Conservation (phyloP, 30 jellyfish, hydroid and myxozoan species). For the Aurelia sp. region DNA sequence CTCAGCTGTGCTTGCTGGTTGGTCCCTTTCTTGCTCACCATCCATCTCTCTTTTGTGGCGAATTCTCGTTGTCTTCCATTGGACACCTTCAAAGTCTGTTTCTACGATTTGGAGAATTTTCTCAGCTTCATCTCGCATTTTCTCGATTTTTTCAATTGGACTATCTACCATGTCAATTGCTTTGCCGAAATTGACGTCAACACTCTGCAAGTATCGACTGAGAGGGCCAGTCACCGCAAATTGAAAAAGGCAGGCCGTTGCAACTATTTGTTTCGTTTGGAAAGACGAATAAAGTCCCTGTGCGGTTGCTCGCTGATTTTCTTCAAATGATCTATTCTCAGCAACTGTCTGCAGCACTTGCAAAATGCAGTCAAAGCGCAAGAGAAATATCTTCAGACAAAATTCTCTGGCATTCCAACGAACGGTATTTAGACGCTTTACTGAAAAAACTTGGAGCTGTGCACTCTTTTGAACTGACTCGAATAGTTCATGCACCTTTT, state of each 20-base stretch:
- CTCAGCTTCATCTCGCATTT: too few relatives aligned
- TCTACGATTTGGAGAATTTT: too few relatives aligned
- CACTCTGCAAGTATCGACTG: too few relatives aligned
- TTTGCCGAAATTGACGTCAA: too few relatives aligned
- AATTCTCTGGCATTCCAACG: too few relatives aligned
- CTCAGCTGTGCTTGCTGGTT: constrained; percentile 25
- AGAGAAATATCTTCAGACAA: not conserved
- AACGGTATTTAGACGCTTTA: constrained; percentile 12
- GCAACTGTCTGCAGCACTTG: constrained; percentile 11
- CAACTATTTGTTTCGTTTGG: constrained; percentile 21
- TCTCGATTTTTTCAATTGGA: too few relatives aligned
- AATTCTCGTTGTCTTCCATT: constrained; percentile 5
- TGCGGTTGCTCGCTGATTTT: not conserved
- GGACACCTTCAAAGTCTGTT: too few relatives aligned
- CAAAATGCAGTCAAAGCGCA: constrained; percentile 12
- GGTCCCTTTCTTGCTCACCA: constrained; percentile 32
- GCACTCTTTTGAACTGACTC: not conserved
- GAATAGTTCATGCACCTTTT: constrained; percentile 5
- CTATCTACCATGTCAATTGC: too few relatives aligned
- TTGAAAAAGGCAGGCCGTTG: constrained; percentile 22
- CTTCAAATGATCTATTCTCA: not conserved
- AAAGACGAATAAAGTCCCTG: constrained; percentile 4
- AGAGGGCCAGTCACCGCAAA: constrained; percentile 40
- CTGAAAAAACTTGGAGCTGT: not conserved
- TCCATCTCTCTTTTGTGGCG: constrained; percentile 11